These are phyloP conservation scores for Tetramorium alpestre DNA, from an alignment of 1,140 invertebrate species.

Conservation along the genomic window DNA sequence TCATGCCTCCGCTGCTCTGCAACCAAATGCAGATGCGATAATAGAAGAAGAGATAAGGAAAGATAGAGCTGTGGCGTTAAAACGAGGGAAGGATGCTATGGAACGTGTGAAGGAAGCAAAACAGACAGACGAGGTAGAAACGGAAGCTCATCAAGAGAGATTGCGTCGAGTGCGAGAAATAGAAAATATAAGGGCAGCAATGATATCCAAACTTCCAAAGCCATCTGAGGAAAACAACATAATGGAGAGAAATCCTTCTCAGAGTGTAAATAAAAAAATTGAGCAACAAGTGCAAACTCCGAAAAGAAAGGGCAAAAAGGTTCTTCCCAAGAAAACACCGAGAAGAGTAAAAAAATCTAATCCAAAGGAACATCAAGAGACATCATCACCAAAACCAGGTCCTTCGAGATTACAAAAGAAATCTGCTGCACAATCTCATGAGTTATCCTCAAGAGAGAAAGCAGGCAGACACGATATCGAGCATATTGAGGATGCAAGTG, in stretches of 20 bases:
- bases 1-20: slow-evolving; percentile 82
- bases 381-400: neutral
- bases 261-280: slow-evolving; percentile 26
- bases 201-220: slow-evolving; percentile 79
- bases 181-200: slow-evolving; percentile 84
- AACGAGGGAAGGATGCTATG: slow-evolving; percentile 82
- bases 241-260: neutral
- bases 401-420: slow-evolving; percentile 9
- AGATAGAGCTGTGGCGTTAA: slow-evolving; percentile 79
- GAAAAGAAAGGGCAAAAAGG: slow-evolving; percentile 57
- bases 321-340: slow-evolving; percentile 66
- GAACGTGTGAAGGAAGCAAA: slow-evolving; percentile 77
- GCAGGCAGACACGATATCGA: neutral
- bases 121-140: slow-evolving; percentile 70
- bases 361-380: slow-evolving; percentile 10
- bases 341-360: slow-evolving; percentile 65
- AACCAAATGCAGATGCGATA: slow-evolving; percentile 78
- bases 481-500: slow-evolving; percentile 65
- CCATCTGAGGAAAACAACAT: slow-evolving; percentile 2
- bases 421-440: neutral
- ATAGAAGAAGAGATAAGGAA: slow-evolving; percentile 76
- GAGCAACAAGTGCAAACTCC: slow-evolving; percentile 18
- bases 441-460: neutral
- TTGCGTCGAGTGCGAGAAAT: slow-evolving; percentile 83
- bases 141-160: slow-evolving; percentile 76